Percentiles rank a stretch among this genome's conserved stretches.
phyloP scores from a whole-genome alignment of 2,113 vertebrate species.

The Brachirus orientalis region DNA sequence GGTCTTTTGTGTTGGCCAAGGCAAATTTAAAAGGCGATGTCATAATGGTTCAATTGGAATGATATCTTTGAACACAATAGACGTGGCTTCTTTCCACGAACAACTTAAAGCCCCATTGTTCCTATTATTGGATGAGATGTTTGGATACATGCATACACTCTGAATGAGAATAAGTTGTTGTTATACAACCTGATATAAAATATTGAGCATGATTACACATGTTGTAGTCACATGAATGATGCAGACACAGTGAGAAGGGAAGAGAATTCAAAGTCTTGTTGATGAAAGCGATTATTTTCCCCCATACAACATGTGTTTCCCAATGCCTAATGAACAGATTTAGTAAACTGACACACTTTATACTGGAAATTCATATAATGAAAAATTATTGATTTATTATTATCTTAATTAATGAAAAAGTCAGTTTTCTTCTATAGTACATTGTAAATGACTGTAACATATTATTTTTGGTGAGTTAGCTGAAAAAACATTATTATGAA shows the following conservation, averaged over 20 bases:
- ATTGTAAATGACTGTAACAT: too few species aligned
- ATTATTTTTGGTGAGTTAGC: too few species aligned
- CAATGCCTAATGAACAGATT: not conserved
- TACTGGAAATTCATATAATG: not conserved
- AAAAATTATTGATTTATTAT: slow-evolving; percentile 1
- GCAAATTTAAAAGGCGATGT: slow-evolving; percentile 83
- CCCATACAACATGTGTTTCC: not conserved
- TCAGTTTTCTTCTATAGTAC: too few species aligned
- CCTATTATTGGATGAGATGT: slow-evolving; percentile 79
- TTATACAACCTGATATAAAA: slow-evolving; percentile 83
- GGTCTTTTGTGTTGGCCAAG: slow-evolving; percentile 81
- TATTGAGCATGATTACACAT: slow-evolving; percentile 81
- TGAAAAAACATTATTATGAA: not conserved
- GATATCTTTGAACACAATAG: slow-evolving; percentile 83
- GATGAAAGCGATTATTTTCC: slow-evolving; percentile 15
- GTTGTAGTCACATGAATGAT: slow-evolving; percentile 76
- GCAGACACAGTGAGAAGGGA: slow-evolving; percentile 46
- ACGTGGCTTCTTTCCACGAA: slow-evolving; percentile 81
- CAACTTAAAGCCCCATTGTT: slow-evolving; percentile 82
- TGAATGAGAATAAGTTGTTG: slow-evolving; percentile 80
- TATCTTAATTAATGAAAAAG: not conserved
- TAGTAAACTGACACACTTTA: not conserved
- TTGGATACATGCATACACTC: slow-evolving; percentile 81
- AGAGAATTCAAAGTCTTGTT: slow-evolving; percentile 18
- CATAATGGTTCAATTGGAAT: slow-evolving; percentile 84